These are phyloP conservation scores for Hirtodrosophila cameraria DNA, from an alignment of 2,888 invertebrate genomes.

Conservation along the genomic window DNA sequence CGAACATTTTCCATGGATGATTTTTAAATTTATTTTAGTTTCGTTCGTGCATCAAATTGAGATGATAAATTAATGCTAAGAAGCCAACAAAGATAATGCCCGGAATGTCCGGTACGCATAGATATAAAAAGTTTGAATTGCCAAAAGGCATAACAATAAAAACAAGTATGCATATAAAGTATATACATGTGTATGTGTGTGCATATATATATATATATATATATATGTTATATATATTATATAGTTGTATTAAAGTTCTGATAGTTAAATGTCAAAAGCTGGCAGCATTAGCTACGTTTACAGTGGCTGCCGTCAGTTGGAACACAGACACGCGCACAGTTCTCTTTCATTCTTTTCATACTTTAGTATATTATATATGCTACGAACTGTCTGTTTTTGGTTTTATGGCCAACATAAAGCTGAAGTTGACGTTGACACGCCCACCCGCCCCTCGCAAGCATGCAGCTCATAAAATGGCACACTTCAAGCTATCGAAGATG, in stretches of 20 bases:
- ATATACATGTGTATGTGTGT: background rate
- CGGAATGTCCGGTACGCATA: constrained; percentile 26
- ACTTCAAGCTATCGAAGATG: constrained; percentile 43
- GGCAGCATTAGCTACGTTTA: constrained; percentile 39
- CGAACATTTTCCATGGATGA: too few relatives aligned
- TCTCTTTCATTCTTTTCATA: background rate
- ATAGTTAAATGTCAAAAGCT: constrained; percentile 45
- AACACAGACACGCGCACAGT: constrained; percentile 23
- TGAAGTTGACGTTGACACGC: constrained; percentile 33
- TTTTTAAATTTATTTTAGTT: too few relatives aligned
- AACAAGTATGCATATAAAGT: constrained; percentile 9
- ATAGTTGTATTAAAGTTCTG: constrained; percentile 28
- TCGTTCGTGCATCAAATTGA: too few relatives aligned
- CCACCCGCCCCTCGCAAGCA: background rate
- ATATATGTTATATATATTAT: background rate
- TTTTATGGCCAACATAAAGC: constrained; percentile 53
- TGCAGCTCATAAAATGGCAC: constrained; percentile 52
- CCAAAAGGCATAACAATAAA: constrained; percentile 49
- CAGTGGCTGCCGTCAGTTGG: constrained; percentile 20
- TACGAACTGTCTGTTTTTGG: background rate
- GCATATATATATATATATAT: constrained; percentile 2
- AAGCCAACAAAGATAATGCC: constrained; percentile 1
- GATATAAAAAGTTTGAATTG: constrained; percentile 46
- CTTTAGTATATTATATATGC: too few relatives aligned
- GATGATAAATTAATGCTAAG: too few relatives aligned